Percentiles rank a stretch among this genome's conserved stretches.
phyloP scores from a whole-genome alignment of 2,797 vertebrate genomes.

The Prunella strophiata region DNA sequence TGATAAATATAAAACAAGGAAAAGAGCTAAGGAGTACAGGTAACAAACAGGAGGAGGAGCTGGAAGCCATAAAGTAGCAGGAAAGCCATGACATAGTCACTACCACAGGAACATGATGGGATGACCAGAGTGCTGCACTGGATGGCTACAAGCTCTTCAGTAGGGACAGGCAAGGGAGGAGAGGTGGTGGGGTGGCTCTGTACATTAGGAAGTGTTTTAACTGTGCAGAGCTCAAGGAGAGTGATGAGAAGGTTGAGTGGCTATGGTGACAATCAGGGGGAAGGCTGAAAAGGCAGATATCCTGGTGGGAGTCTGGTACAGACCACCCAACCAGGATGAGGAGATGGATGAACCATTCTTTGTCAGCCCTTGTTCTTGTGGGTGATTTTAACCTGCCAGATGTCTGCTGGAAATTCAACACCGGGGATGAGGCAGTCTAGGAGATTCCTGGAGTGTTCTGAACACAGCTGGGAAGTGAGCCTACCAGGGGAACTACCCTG shows the following conservation, averaged over 20 bases:
- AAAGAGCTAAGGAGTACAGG: not conserved
- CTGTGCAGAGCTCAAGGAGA: not conserved
- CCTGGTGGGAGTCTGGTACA: not conserved
- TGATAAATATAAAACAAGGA: not conserved
- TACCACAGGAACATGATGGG: not conserved
- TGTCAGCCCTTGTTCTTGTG: not conserved
- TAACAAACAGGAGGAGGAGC: not conserved
- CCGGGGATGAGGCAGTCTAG: not conserved
- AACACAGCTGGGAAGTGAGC: not conserved
- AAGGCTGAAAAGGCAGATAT: not conserved
- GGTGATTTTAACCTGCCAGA: not conserved
- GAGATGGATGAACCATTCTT: not conserved
- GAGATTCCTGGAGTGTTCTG: not conserved
- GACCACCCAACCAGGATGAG: not conserved
- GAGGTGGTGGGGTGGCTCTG: not conserved
- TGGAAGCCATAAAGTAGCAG: not conserved
- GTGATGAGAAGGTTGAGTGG: not conserved
- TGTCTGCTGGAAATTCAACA: not conserved
- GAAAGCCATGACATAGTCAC: not conserved
- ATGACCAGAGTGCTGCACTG: too few relatives aligned
- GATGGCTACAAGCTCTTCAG: not conserved
- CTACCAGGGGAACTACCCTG: not conserved
- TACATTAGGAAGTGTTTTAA: not conserved
- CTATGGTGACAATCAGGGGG: not conserved
- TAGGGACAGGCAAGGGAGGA: not conserved